Evolutionary conservation across 1,140 invertebrate species (phyloP).

Genomic region (Leptopilina boulardi): DNA sequence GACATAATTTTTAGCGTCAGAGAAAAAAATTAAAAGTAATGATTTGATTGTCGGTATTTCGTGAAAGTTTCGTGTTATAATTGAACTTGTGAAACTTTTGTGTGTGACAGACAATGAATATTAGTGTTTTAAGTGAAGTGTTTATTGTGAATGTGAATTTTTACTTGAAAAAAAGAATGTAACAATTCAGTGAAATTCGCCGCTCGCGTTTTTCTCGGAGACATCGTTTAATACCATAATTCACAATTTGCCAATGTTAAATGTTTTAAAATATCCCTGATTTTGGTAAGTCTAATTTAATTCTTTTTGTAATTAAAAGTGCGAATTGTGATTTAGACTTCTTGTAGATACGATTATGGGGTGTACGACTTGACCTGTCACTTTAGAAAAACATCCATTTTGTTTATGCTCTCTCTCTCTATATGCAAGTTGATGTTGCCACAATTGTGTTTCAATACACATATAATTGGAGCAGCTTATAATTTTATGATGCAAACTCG

Average conservation of each 20-base stretch:
- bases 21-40: background rate
- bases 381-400: constrained; percentile 13
- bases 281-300: background rate
- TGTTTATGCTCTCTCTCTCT: background rate
- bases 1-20: background rate
- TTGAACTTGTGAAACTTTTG: background rate
- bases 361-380: constrained; percentile 4
- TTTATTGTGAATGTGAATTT: background rate
- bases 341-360: background rate
- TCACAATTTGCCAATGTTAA: background rate
- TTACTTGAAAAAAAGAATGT: background rate
- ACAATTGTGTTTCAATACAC: background rate
- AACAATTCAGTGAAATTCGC: background rate
- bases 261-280: background rate
- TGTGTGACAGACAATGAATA: background rate
- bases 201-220: background rate
- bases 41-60: background rate
- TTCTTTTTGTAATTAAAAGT: background rate
- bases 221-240: background rate
- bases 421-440: background rate
- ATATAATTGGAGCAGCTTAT: too few relatives aligned
- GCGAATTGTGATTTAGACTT: background rate
- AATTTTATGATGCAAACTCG: too few relatives aligned
- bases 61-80: background rate
- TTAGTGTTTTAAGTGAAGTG: background rate